These are phyloP conservation scores for Melospiza melodia DNA, from an alignment of 2,113 vertebrate species.

Conservation along the genomic window DNA sequence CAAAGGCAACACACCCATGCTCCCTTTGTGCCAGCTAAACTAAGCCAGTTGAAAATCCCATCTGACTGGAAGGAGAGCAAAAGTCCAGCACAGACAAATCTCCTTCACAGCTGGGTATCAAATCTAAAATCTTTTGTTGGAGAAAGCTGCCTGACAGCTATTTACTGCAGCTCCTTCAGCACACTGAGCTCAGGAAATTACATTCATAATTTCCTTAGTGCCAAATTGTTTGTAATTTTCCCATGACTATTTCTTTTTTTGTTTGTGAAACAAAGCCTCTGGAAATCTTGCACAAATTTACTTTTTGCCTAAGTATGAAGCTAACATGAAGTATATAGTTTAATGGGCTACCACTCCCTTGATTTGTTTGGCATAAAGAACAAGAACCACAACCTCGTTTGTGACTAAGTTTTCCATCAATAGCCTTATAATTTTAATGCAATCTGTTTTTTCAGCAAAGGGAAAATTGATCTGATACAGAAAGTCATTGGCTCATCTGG, in stretches of 20 bases:
- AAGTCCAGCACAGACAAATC: not conserved
- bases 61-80: not conserved
- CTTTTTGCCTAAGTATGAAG: not conserved
- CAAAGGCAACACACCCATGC: not conserved
- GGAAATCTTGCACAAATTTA: not conserved
- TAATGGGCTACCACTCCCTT: not conserved
- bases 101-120: not conserved
- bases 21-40: not conserved
- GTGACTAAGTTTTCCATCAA: not conserved
- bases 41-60: not conserved
- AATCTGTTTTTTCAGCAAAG: not conserved
- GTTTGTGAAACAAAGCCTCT: conserved; percentile 13
- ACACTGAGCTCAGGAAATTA: conserved; percentile 58
- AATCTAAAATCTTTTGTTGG: not conserved
- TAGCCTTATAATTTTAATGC: not conserved
- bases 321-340: rapidly evolving
- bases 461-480: not conserved
- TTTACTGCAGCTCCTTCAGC: conserved; percentile 29
- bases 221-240: conserved; percentile 30
- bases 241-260: conserved; percentile 2
- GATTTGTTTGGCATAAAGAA: not conserved
- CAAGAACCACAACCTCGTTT: not conserved
- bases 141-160: not conserved
- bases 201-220: conserved; percentile 50
- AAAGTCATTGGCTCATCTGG: not conserved